phyloP scores from a whole-genome alignment of 2,797 vertebrate genomes.

The Hafferia zeledoni region DNA sequence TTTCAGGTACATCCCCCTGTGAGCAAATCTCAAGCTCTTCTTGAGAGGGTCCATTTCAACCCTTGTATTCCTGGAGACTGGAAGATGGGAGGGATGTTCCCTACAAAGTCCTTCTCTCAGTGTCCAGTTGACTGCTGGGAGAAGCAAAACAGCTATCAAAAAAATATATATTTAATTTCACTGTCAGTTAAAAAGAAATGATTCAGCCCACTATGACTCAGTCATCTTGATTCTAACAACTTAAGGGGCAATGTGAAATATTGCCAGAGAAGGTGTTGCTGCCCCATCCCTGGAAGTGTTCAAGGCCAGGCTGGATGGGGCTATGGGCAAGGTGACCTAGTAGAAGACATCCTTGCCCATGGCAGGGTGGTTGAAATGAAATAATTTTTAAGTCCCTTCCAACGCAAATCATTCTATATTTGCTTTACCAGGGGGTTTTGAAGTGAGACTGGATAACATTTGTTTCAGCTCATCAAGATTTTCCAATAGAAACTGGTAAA shows the following conservation, averaged over 20 bases:
- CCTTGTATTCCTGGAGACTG: not conserved
- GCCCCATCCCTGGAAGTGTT: not conserved
- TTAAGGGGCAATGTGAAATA: not conserved
- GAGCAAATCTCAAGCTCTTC: not conserved
- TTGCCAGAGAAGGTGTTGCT: not conserved
- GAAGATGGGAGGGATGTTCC: not conserved
- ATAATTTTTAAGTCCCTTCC: not conserved
- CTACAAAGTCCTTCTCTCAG: not conserved
- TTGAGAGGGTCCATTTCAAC: not conserved
- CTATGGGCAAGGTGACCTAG: not conserved
- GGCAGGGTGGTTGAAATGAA: not conserved
- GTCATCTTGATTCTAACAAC: not conserved
- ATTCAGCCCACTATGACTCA: not conserved
- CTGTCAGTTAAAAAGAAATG: not conserved
- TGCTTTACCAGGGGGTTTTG: not conserved
- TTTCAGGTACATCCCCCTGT: not conserved
- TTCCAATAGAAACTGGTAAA: not conserved
- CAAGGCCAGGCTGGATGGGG: not conserved
- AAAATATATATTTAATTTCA: not conserved
- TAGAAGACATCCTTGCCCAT: not conserved
- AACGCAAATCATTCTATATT: not conserved
- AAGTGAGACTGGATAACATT: not conserved
- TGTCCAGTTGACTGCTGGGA: not conserved
- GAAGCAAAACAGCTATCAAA: not conserved
- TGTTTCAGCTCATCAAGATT: not conserved